Percentiles rank a stretch among this genome's conserved stretches.
Evolutionary conservation across 2,113 vertebrate genomes (phyloP).

Genomic region (Scalopus aquaticus): DNA sequence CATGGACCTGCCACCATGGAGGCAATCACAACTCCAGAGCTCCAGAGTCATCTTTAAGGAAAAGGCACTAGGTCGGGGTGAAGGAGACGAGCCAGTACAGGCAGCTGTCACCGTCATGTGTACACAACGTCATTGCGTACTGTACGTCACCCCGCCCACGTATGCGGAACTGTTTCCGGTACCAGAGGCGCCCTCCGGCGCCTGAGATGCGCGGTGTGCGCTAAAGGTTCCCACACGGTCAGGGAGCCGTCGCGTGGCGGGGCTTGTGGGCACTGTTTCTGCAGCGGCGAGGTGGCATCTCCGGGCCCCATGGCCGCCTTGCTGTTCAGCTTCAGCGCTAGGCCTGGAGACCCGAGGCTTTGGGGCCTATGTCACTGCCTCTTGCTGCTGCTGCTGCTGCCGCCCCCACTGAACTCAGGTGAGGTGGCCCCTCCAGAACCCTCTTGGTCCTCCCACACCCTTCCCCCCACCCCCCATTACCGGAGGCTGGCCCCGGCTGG

Average conservation of each 20-base stretch:
- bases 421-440: background rate
- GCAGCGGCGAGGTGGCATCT: background rate
- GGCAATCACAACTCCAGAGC: background rate
- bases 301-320: background rate
- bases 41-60: background rate
- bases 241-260: accelerated
- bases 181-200: background rate
- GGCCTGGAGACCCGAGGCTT: background rate
- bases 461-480: no score
- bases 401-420: background rate
- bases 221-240: background rate
- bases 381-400: background rate
- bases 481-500: background rate
- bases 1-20: accelerated
- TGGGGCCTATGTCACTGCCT: background rate
- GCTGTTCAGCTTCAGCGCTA: accelerated
- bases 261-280: accelerated
- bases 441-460: no score
- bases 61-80: accelerated
- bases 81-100: accelerated
- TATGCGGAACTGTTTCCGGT: background rate
- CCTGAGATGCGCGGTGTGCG: background rate
- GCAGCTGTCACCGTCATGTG: background rate
- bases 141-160: no score
- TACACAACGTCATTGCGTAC: background rate